Percentiles rank a stretch among this genome's conserved stretches.
These are phyloP conservation scores for Semibalanus balanoides DNA, from an alignment of 1,140 invertebrate genomes.

Conservation along the genomic window DNA sequence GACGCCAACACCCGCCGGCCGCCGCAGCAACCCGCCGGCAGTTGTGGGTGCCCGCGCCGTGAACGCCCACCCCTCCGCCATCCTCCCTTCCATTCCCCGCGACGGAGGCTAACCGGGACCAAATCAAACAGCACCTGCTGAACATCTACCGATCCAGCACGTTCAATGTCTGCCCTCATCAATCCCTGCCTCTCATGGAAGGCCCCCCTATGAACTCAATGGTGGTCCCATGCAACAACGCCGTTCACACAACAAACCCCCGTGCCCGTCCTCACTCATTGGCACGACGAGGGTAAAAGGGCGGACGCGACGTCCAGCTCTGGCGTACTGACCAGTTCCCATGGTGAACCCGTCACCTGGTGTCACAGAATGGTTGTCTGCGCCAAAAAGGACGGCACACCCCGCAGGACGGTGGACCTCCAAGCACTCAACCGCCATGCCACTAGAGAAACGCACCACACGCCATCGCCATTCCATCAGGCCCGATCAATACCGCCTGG, in stretches of 20 bases:
- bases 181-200: neutral
- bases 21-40: no score
- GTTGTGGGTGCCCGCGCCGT: neutral
- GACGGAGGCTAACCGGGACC: neutral
- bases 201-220: neutral
- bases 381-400: conserved; percentile 4
- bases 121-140: neutral
- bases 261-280: neutral
- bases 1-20: neutral
- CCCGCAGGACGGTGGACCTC: neutral
- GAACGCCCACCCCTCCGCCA: neutral
- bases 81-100: neutral
- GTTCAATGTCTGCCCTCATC: neutral
- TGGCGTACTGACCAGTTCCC: neutral
- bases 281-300: neutral
- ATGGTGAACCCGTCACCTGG: conserved; percentile 2
- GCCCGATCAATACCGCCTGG: neutral
- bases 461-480: conserved; percentile 8
- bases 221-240: neutral
- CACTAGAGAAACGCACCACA: conserved; percentile 5
- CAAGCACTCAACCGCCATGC: conserved; percentile 1
- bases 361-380: conserved; percentile 5
- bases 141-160: neutral
- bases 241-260: neutral
- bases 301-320: neutral